Evolutionary conservation across 2,113 vertebrate species (phyloP).

Genomic region (Odontophorus gujanensis): DNA sequence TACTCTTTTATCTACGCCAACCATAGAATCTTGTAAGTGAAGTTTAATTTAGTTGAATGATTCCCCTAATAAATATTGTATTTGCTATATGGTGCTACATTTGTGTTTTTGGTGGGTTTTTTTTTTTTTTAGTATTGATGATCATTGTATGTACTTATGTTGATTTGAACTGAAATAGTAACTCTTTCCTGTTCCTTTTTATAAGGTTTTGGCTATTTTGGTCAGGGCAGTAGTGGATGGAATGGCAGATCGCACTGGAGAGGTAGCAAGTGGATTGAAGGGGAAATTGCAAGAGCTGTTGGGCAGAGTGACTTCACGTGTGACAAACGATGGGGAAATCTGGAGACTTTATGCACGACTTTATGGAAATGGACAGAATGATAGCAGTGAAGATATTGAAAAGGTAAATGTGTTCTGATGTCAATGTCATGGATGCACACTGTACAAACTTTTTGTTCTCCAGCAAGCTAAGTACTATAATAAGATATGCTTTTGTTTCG

Average conservation of each 20-base stretch:
- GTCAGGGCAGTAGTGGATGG: constrained; percentile 84
- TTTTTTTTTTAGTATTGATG: not conserved
- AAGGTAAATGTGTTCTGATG: constrained; percentile 78
- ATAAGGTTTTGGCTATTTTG: constrained; percentile 89
- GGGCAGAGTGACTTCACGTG: constrained; percentile 88
- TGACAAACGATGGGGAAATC: constrained; percentile 85
- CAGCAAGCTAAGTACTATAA: not conserved
- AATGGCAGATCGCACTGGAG: constrained; percentile 80
- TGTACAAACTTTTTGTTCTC: not conserved
- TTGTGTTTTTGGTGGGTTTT: not conserved
- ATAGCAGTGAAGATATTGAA: constrained; percentile 83
- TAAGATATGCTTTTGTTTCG: not conserved
- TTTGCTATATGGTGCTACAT: not conserved
- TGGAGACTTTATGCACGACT: constrained; percentile 91
- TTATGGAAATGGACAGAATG: constrained; percentile 83
- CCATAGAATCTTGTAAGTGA: not conserved
- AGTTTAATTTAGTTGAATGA: not conserved
- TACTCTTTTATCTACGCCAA: not conserved
- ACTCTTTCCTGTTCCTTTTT: not conserved
- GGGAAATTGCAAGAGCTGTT: constrained; percentile 88
- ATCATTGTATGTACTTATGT: not conserved
- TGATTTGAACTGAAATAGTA: not conserved
- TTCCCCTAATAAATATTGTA: not conserved
- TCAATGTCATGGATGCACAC: not conserved
- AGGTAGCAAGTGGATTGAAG: constrained; percentile 68